phyloP scores from a whole-genome alignment of 2,113 vertebrate genomes.

The Saguinus midas region DNA sequence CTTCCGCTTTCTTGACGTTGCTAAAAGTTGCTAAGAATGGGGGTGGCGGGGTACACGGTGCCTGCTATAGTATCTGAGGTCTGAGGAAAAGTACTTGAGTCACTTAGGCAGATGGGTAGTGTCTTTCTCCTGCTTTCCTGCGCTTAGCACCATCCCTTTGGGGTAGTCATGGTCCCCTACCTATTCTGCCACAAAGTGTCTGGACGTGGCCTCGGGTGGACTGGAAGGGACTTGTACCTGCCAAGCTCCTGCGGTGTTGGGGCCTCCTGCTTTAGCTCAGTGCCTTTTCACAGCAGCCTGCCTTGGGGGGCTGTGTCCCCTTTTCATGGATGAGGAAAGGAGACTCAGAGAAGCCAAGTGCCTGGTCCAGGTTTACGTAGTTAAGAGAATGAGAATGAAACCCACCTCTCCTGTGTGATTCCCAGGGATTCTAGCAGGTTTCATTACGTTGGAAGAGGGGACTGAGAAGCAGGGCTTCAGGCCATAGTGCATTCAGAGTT shows the following conservation, averaged over 20 bases:
- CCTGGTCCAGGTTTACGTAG: background rate
- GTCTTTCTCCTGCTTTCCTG: background rate
- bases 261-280: background rate
- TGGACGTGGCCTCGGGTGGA: background rate
- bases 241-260: background rate
- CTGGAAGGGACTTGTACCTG: background rate
- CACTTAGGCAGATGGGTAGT: background rate
- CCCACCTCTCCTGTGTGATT: background rate
- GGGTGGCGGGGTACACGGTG: background rate
- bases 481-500: background rate
- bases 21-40: conserved; percentile 30
- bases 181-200: background rate
- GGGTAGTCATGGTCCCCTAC: background rate
- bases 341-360: background rate
- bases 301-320: background rate
- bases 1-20: conserved; percentile 75
- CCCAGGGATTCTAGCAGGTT: background rate
- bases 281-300: background rate
- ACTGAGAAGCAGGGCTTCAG: background rate
- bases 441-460: background rate
- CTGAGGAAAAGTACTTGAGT: background rate
- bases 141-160: background rate
- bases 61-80: background rate
- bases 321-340: background rate
- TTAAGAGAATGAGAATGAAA: background rate